Conservation (phyloP, 1,140 invertebrate genomes). For the Atta texana region DNA sequence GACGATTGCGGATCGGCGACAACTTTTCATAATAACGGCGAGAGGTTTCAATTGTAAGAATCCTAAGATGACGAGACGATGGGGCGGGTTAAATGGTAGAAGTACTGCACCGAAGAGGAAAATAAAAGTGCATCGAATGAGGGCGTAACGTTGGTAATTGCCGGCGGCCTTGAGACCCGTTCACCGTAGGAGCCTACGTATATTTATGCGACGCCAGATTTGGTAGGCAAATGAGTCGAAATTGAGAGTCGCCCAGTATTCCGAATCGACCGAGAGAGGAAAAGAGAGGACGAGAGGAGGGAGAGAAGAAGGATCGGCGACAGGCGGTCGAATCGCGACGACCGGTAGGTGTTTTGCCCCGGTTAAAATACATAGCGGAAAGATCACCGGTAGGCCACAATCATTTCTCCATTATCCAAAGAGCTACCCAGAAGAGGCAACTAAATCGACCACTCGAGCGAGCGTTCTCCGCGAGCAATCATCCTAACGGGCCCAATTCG, state of each 20-base stretch:
- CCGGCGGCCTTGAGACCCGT: conserved; percentile 72
- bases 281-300: conserved; percentile 13
- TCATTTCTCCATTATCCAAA: conserved; percentile 75
- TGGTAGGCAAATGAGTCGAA: conserved; percentile 80
- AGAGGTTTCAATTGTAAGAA: conserved; percentile 16
- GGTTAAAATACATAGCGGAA: conserved; percentile 66
- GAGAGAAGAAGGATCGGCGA: conserved; percentile 45
- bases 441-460: conserved; percentile 62
- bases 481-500: conserved; percentile 67
- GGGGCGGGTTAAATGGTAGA: conserved; percentile 51
- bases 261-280: conserved; percentile 11
- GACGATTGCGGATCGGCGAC: neutral
- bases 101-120: conserved; percentile 23
- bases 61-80: conserved; percentile 70
- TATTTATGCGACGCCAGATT: conserved; percentile 75
- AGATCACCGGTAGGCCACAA: conserved; percentile 75
- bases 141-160: conserved; percentile 70
- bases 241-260: conserved; percentile 74
- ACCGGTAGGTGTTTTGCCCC: conserved; percentile 60
- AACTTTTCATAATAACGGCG: neutral
- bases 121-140: conserved; percentile 48
- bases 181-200: conserved; percentile 62
- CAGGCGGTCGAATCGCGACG: conserved; percentile 46
- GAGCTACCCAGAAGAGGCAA: conserved; percentile 56
- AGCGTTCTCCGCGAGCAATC: conserved; percentile 53